Conservation (phyloP, 2,888 invertebrate genomes). For the Tetrapedia diversipes region DNA sequence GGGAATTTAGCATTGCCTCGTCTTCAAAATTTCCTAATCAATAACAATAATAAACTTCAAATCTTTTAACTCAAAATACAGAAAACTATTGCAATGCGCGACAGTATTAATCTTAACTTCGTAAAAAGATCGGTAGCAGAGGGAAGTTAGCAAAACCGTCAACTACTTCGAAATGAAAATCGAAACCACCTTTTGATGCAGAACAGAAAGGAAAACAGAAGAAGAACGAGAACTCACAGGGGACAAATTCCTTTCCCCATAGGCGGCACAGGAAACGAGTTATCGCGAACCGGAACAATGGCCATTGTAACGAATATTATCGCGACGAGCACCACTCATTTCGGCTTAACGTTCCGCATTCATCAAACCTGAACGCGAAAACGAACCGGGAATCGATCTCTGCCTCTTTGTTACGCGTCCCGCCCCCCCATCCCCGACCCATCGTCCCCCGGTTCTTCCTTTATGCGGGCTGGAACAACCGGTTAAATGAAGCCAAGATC, state of each 20-base stretch:
- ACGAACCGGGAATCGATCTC: slow-evolving; percentile 17
- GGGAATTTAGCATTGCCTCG: too few species aligned
- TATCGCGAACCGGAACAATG: slow-evolving; percentile 11
- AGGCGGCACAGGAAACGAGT: neutral
- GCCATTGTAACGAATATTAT: slow-evolving; percentile 20
- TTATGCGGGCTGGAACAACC: neutral
- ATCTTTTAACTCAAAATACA: too few species aligned
- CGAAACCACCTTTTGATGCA: too few species aligned
- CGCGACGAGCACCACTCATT: slow-evolving; percentile 13
- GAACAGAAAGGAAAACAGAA: too few species aligned
- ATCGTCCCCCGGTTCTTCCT: neutral
- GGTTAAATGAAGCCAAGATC: slow-evolving; percentile 30
- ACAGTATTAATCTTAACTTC: too few species aligned
- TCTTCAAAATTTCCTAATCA: too few species aligned
- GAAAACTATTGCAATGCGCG: too few species aligned
- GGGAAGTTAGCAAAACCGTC: too few species aligned
- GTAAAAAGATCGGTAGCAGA: too few species aligned
- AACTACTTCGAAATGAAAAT: too few species aligned
- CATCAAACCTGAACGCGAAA: slow-evolving; percentile 17
- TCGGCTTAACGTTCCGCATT: slow-evolving; percentile 21
- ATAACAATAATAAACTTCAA: too few species aligned
- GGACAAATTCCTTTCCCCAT: slow-evolving; percentile 4
- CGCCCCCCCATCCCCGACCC: neutral
- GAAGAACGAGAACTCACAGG: too few species aligned
- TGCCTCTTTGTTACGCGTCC: slow-evolving; percentile 8